Evolutionary conservation across 2,888 invertebrate species (phyloP).

Genomic region (Callosobruchus maculatus): DNA sequence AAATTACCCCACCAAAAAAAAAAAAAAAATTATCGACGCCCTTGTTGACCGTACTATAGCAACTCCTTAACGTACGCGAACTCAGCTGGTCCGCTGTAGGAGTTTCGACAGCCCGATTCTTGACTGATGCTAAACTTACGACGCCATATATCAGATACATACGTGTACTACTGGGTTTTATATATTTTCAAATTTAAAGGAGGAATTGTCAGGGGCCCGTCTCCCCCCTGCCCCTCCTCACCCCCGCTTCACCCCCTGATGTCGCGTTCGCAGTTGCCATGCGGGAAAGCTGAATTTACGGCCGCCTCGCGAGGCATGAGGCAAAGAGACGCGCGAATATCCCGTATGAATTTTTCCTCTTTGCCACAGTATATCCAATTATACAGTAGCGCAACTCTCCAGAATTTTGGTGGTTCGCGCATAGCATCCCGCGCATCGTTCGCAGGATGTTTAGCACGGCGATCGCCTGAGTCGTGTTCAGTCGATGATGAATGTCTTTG

Average conservation of each 20-base stretch:
- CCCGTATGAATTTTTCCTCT: not conserved
- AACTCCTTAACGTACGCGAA: not conserved
- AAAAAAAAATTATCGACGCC: not conserved
- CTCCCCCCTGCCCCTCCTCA: not conserved
- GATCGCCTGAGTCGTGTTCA: too few relatives aligned
- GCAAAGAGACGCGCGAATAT: not conserved
- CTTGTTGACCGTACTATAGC: not conserved
- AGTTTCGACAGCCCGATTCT: conserved; percentile 42
- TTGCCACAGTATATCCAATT: too few relatives aligned
- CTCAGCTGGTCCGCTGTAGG: conserved; percentile 13
- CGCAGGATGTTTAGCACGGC: too few relatives aligned
- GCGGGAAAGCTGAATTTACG: not conserved
- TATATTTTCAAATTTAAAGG: conserved; percentile 12
- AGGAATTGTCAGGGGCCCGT: not conserved
- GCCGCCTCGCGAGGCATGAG: too few relatives aligned
- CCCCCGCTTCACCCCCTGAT: not conserved
- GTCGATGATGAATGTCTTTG: too few relatives aligned
- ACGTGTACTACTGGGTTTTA: conserved; percentile 13
- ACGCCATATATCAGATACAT: conserved; percentile 21
- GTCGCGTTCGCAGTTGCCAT: not conserved
- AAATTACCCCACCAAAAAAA: too few relatives aligned
- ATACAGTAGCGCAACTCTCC: too few relatives aligned
- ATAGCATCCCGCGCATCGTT: too few relatives aligned
- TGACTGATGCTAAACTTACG: conserved; percentile 42
- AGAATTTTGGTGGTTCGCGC: too few relatives aligned